These are phyloP conservation scores for Drosophila malerkotliana DNA, from an alignment of 1,140 invertebrate genomes.

Conservation along the genomic window DNA sequence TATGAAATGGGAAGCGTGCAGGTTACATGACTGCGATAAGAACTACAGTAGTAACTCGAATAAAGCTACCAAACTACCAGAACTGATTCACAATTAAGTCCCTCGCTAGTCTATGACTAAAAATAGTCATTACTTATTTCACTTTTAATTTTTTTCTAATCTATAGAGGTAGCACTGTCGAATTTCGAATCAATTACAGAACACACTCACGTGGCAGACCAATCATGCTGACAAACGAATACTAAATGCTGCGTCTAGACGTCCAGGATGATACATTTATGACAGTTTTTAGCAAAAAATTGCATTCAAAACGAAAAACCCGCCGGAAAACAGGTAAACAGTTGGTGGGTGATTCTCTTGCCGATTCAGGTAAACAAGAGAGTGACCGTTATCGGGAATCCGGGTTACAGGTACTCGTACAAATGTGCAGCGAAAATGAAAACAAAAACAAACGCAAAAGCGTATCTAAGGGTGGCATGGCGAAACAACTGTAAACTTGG, in stretches of 20 bases:
- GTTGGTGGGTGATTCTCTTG: too few relatives aligned
- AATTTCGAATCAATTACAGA: slow-evolving; percentile 41
- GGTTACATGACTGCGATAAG: slow-evolving; percentile 40
- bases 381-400: slow-evolving; percentile 39
- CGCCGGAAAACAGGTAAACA: slow-evolving; percentile 17
- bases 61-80: not conserved
- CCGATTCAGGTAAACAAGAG: slow-evolving; percentile 28
- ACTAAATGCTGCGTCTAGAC: slow-evolving; percentile 39
- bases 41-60: slow-evolving; percentile 1
- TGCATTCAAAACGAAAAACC: not conserved
- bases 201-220: slow-evolving; percentile 70
- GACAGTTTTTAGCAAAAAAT: slow-evolving; percentile 15
- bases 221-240: slow-evolving; percentile 54
- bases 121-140: not conserved
- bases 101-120: too few relatives aligned
- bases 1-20: slow-evolving; percentile 48
- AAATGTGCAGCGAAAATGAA: slow-evolving; percentile 29
- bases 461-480: slow-evolving; percentile 54
- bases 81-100: too few relatives aligned
- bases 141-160: not conserved
- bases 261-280: slow-evolving; percentile 33
- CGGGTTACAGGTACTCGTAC: slow-evolving; percentile 35
- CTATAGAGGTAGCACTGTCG: slow-evolving; percentile 11
- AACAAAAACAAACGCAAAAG: slow-evolving; percentile 37
- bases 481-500: slow-evolving; percentile 38